Base-by-base conservation (phyloP, 2,113 vertebrate genomes). In the Hucho hucho region DNA sequence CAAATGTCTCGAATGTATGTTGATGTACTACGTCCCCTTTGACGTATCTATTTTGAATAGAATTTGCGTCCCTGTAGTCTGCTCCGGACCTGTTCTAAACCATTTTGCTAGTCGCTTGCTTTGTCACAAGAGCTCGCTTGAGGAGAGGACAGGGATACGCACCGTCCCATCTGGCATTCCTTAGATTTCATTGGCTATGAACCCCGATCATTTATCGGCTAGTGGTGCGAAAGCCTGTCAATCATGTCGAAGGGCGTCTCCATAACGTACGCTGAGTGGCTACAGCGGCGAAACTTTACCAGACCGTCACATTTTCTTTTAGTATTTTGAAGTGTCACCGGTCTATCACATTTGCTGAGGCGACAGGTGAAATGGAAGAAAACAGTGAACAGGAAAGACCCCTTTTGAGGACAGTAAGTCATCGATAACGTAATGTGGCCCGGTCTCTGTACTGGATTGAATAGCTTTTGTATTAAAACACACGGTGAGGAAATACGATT, bases 381-480 rank as follows among this genome's bases (percentile, higher is more conserved):
- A 71, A 87, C 0, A 71, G 71, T 74, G 88, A 91, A 64, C 90
- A 91, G 82, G 90, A 87, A 85, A 82, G 68, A 22, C 91, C 90
- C 37, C 90, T 92, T 9, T 66, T 91, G 78, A 89, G 87, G 78
- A 76, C 87, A 49, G 91, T 92, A 43, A 87, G 91, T 90, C 4
- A 3, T 64, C 24, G 37, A 43, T 25, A 43, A 64, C 47, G 28
- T 49, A n/a, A 4, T 29, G 14, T 59, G 56, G 20, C 11, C 53
- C 58, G 7, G 58, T n/a, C 58, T 22, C 58, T 24, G n/a, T 22
- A 24, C n/a, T 9, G 58, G 20, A 53, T 53, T 16, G 13, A 5
- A 53, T 7, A 61, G 58, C n/a, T 24, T 7, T 61, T 61, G 7
- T 24, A 56, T 22, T 61, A 11, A 2, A n/a, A 24, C 6, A 61